These are phyloP conservation scores for Oncorhynchus clarkii DNA, from an alignment of 2,113 vertebrate genomes.

Conservation along the genomic window DNA sequence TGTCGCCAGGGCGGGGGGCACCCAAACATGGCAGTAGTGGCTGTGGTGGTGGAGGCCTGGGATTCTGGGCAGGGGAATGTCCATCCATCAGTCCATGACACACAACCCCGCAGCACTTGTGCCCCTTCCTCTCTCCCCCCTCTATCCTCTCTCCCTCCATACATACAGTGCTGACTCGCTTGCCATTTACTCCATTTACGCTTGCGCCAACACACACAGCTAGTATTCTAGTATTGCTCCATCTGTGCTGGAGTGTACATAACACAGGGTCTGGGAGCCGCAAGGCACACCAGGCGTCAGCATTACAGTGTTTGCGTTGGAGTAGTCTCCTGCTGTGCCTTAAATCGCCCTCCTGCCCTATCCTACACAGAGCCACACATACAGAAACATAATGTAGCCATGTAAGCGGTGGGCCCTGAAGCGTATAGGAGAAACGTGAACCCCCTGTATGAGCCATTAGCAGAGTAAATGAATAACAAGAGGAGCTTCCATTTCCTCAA, in stretches of 20 bases:
- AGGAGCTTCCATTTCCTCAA: constrained; percentile 60
- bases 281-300: constrained; percentile 41
- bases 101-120: constrained; percentile 49
- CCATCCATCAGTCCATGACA: constrained; percentile 61
- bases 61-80: constrained; percentile 51
- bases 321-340: constrained; percentile 54
- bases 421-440: constrained; percentile 63
- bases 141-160: neutral
- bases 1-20: constrained; percentile 53
- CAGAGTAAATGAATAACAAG: constrained; percentile 51
- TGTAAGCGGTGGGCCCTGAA: constrained; percentile 63
- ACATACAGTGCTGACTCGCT: constrained; percentile 7
- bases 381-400: constrained; percentile 73
- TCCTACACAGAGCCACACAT: constrained; percentile 59
- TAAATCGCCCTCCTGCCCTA: constrained; percentile 30
- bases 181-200: neutral
- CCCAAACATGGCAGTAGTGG: constrained; percentile 53
- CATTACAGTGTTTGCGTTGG: constrained; percentile 64
- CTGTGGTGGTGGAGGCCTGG: constrained; percentile 26
- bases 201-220: neutral
- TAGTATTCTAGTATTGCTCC: constrained; percentile 33
- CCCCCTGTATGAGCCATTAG: constrained; percentile 68
- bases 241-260: constrained; percentile 21
- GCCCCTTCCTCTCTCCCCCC: constrained; percentile 16
- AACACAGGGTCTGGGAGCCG: constrained; percentile 38